Base-by-base conservation (phyloP, 2,113 vertebrate genomes). In the Hirundichthys speculiger region DNA sequence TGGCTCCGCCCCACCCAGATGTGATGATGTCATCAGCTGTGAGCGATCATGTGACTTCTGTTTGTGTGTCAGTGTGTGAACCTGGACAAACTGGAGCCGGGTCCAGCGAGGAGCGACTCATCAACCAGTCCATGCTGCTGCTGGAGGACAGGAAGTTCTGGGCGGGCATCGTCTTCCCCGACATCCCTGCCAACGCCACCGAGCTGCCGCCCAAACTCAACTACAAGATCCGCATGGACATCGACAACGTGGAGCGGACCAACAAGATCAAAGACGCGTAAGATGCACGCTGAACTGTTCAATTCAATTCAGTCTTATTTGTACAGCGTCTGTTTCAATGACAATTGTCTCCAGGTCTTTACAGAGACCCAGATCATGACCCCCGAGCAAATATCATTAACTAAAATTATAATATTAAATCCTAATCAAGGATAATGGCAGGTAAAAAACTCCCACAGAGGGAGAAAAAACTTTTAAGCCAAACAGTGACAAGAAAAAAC, bases 201-300 rank as follows among this genome's bases (percentile, higher is more conserved):
- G 92, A 94, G 40, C 92, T 99, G 10, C 96, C 97, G 15, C 77
- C 84, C 0, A 95, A 96, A 0, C 89, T 99, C 65, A 94, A 93
- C 82, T 99, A 98, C 88, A 99, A 98, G 88, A 97, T 99, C 83
- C 95, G 98, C 49, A 99, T 99, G 98, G 98, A 99, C 85, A 99
- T 99, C 2, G 98, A 99, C 89, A 99, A 96, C 0, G 98, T 99
- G 66, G 97, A 99, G 82, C 93, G 98, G 79, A 99, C 97, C 25
- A 99, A 99, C 70, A 99, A 99, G 88, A 99, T 98, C 84, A 99
- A 96, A 87, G 98, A 99, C n/a, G 94, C 91, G 98, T 99, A 83
- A 88, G 90, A 13, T n/a, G n/a, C n/a, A n/a, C n/a, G n/a, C n/a
- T n/a, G n/a, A n/a, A n/a, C n/a, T n/a, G n/a, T n/a, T n/a, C n/a